Base-by-base conservation (phyloP, 1,140 invertebrate species). In the Asbolus verrucosus region DNA sequence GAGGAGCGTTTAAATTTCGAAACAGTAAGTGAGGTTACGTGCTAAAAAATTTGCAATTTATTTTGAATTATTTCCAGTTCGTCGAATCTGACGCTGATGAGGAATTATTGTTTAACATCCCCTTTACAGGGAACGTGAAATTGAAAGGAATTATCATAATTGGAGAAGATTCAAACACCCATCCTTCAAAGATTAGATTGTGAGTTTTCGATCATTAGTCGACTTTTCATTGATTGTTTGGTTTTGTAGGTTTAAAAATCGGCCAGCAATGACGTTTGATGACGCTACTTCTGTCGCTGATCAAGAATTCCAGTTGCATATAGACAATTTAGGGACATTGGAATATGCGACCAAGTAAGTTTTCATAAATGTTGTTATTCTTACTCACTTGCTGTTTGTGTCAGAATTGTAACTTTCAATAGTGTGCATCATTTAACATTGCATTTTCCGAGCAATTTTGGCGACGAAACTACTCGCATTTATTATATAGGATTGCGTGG, bases 401-500 rank as follows among this genome's bases (percentile, higher is more conserved):
- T n/a, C 82, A 95, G 93, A 81, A 88, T 95, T 38, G 94, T 95
- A 0, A 94, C 92, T 76, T 98, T 98, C 84, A 93, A 93, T 14
- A 92, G 90, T 11, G 91, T 97, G 0, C 85, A 92, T 78, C 92
- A 97, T 82, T 84, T 98, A 36, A 92, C 92, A 5, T 86, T 98
- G 74, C 90, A 98, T 82, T 96, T 98, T 81, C 93, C 93, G 3
- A 87, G 83, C 15, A 97, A 96, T 82, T 94, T 92, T 83, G 94
- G 94, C 30, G 87, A 86, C 18, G 94, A 96, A 36, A 88, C 83
- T 60, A 95, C 95, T 0, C 89, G 87, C 78, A 89, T 98, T 65
- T 95, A 94, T 79, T 98, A 98, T 79, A 98, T 98, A 80, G 96
- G 96, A 8, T 84, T 98, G n/a, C 90, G 90, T 80, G 96, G 96